Evolutionary conservation across 2,797 vertebrate species (phyloP).

Genomic region (Chrysocyon brachyurus): DNA sequence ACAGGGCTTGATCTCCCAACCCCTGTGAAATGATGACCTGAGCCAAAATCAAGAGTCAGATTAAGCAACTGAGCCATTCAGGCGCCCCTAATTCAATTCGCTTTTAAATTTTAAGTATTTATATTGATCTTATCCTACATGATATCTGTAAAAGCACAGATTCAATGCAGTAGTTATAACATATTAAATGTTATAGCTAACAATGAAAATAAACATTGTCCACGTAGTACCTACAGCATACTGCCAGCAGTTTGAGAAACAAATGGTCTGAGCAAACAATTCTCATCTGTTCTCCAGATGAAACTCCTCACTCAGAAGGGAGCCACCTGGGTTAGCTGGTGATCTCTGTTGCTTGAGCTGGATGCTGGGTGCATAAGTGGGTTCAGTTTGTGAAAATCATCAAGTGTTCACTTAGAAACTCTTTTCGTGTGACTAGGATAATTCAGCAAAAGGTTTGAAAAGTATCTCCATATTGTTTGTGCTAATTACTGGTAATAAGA

Average conservation of each 20-base stretch:
- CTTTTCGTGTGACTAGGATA: background rate
- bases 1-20: background rate
- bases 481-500: background rate
- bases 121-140: background rate
- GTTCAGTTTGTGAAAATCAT: slow-evolving; percentile 9
- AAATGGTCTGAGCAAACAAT: background rate
- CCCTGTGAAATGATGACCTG: background rate
- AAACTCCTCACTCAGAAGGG: background rate
- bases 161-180: background rate
- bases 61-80: background rate
- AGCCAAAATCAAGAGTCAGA: background rate
- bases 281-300: background rate
- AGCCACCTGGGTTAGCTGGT: background rate
- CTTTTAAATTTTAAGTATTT: background rate
- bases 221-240: background rate
- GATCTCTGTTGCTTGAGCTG: background rate
- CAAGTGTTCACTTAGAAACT: background rate
- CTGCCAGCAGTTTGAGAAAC: background rate
- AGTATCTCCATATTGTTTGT: background rate
- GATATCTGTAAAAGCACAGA: background rate
- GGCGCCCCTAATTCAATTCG: background rate
- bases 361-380: background rate
- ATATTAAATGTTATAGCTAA: background rate
- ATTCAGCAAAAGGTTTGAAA: background rate
- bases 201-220: slow-evolving; percentile 42